These are phyloP conservation scores for Aspidiotus destructor DNA, from an alignment of 2,888 invertebrate species.

Conservation along the genomic window DNA sequence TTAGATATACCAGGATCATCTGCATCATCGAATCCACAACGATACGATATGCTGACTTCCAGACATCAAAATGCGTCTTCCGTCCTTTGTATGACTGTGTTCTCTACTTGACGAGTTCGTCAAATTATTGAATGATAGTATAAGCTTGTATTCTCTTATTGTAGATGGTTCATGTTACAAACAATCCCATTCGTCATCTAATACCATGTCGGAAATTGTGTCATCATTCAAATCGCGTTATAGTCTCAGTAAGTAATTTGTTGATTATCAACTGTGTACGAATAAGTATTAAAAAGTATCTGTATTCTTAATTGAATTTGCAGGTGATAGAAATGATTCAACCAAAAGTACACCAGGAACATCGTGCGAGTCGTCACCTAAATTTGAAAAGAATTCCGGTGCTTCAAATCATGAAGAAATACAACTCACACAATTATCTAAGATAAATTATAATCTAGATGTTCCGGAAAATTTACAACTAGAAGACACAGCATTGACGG, in stretches of 20 bases:
- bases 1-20: constrained; percentile 60
- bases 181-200: constrained; percentile 4
- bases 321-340: constrained; percentile 6
- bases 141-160: neutral
- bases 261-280: neutral
- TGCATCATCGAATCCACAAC: constrained; percentile 7
- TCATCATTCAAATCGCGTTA: constrained; percentile 15
- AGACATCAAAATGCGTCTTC: constrained; percentile 22
- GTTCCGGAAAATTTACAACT: too few relatives aligned
- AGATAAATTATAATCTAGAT: neutral
- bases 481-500: too few relatives aligned
- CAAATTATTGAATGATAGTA: neutral
- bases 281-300: neutral
- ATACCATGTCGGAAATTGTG: constrained; percentile 3
- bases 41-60: constrained; percentile 7
- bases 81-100: constrained; percentile 11
- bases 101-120: neutral
- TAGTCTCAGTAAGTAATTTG: neutral
- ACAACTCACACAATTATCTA: constrained; percentile 11
- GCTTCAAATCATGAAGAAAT: constrained; percentile 12
- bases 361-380: constrained; percentile 21
- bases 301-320: neutral
- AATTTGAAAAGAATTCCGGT: neutral
- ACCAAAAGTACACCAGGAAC: constrained; percentile 20
- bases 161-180: constrained; percentile 24